Evolutionary conservation across 2,113 vertebrate species (phyloP).

Genomic region (Solea solea): DNA sequence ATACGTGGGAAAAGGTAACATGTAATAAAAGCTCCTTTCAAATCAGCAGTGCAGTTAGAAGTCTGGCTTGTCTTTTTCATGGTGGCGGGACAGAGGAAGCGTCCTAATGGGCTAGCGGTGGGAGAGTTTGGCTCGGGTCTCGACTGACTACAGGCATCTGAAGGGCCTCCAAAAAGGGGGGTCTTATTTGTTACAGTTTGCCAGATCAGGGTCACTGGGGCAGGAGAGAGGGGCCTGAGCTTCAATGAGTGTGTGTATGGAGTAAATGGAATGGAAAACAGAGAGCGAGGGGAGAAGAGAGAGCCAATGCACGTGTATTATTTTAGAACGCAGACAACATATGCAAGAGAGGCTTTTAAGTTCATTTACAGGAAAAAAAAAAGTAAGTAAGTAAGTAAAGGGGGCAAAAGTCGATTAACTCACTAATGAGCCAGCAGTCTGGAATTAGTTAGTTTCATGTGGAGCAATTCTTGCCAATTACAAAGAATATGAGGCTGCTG

Average conservation of each 20-base stretch:
- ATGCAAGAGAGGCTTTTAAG: slow-evolving; percentile 5
- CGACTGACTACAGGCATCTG: slow-evolving; percentile 50
- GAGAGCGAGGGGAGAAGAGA: background rate
- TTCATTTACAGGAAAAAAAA: slow-evolving; percentile 1
- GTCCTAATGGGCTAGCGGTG: slow-evolving; percentile 65
- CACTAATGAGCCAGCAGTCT: slow-evolving; percentile 83
- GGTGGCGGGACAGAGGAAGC: slow-evolving; percentile 55
- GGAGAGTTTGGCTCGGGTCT: slow-evolving; percentile 61
- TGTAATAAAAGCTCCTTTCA: slow-evolving; percentile 14
- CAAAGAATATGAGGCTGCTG: slow-evolving; percentile 65
- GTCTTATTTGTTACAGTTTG: slow-evolving; percentile 63
- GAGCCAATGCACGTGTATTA: slow-evolving; percentile 7
- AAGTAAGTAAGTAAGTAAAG: background rate
- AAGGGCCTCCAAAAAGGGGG: slow-evolving; percentile 50
- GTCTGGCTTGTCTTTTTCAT: slow-evolving; percentile 23
- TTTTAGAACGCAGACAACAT: slow-evolving; percentile 60
- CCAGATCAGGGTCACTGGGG: slow-evolving; percentile 57
- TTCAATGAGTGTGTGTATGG: slow-evolving; percentile 35
- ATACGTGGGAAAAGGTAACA: slow-evolving; percentile 13
- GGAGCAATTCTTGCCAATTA: slow-evolving; percentile 80
- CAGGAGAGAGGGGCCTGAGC: slow-evolving; percentile 30
- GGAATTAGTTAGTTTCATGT: slow-evolving; percentile 84
- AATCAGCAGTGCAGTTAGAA: slow-evolving; percentile 1
- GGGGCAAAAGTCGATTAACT: slow-evolving; percentile 75
- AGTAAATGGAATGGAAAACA: slow-evolving; percentile 27